Base-by-base conservation (phyloP, 2,797 vertebrate genomes). In the Ambastaia sidthimunki region DNA sequence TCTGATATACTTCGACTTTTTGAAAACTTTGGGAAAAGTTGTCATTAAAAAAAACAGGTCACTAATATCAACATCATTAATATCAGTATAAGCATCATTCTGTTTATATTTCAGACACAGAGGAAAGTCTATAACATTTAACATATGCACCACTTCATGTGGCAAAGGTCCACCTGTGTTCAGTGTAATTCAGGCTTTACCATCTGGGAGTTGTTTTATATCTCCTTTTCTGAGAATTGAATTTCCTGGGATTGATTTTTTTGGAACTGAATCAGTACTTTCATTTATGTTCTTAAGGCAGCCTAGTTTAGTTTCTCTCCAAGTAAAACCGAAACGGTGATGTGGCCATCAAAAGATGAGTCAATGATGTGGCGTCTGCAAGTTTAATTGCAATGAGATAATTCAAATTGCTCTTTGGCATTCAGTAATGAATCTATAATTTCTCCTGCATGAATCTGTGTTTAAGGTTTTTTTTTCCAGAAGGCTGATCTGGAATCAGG, bases 1-100 rank as follows among this genome's bases (percentile, higher is more conserved):
- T 11, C 67, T 85, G 83, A 85, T 85, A 71, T 89, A 82, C 87
- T 89, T 86, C 87, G 86, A 87, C 83, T 4, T 37, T 37, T 85
- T 73, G 67, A 76, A 78, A 70, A 86, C 78, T 85, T 86, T 82
- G 72, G 69, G 74, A 79, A 86, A 80, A 76, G 70, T 28, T 52
- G 69, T 16, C 59, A 52, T 55, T 28, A 2, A 37, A 41, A 23
- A 76, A 67, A 71, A 44, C 19, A 44, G 55, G 55, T 47, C 55
- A 73, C 21, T 47, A 11, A 41, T 19, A 60, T 15, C 28, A 77
- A 47, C 57, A 55, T 19, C 18, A n/a, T 44, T 31, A 31, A 5
- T 13, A 18, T 76, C 57, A 4, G 13, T 52, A 65, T 55, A 3
- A 76, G 41, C 65, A 68, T 68, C 37, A 44, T 44, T 11, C 34